Conservation (phyloP, 2,888 invertebrate species). For the Napeogenes inachia region DNA sequence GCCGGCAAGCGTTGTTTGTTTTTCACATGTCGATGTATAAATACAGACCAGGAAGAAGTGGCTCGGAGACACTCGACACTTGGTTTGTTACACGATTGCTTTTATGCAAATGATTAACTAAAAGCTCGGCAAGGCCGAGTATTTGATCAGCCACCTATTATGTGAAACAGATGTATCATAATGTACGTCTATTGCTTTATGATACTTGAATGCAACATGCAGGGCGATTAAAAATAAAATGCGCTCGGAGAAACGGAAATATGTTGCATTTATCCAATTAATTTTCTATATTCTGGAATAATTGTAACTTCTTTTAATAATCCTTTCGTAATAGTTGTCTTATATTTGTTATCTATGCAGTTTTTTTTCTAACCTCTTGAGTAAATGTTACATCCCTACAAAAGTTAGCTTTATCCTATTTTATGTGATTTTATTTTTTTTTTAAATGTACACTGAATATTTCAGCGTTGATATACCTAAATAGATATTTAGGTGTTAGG, state of each 20-base stretch:
- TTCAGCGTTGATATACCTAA: too few species aligned
- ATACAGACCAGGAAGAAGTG: slow-evolving; percentile 66
- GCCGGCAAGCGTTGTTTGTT: slow-evolving; percentile 67
- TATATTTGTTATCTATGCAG: too few species aligned
- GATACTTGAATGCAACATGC: slow-evolving; percentile 25
- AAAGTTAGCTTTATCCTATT: too few species aligned
- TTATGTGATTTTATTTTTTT: too few species aligned
- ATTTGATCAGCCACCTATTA: slow-evolving; percentile 8
- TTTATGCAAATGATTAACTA: not conserved
- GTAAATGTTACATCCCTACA: too few species aligned
- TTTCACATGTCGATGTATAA: slow-evolving; percentile 71
- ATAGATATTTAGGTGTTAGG: too few species aligned
- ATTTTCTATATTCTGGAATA: too few species aligned
- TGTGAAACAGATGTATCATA: slow-evolving; percentile 10
- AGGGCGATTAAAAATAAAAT: slow-evolving; percentile 24
- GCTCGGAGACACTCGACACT: slow-evolving; percentile 51
- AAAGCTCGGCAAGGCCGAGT: slow-evolving; percentile 1
- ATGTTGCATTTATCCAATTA: too few species aligned
- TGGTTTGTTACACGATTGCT: slow-evolving; percentile 30
- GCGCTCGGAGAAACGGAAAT: slow-evolving; percentile 7
- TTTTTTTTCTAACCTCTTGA: too few species aligned
- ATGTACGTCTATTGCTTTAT: slow-evolving; percentile 10
- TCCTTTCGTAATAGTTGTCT: too few species aligned
- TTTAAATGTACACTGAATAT: too few species aligned
- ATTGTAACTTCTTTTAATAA: too few species aligned